Evolutionary conservation across 2,113 vertebrate genomes (phyloP).

Genomic region (Engystomops pustulosus): DNA sequence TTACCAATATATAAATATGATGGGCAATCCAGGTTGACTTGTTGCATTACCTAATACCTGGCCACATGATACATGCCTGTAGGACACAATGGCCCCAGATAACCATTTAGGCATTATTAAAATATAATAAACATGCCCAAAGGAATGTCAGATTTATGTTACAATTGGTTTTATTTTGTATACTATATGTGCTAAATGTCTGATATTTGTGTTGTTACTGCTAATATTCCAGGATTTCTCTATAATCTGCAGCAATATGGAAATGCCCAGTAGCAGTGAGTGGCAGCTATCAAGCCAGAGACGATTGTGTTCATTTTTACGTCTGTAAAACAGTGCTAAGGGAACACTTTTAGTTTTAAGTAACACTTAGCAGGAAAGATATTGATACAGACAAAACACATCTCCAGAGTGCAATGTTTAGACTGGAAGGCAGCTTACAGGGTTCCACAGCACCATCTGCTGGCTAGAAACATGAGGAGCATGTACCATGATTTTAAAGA

Average conservation of each 20-base stretch:
- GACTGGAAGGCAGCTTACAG: neutral
- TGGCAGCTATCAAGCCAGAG: neutral
- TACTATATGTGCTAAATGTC: neutral
- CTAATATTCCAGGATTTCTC: too few relatives aligned
- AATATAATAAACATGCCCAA: too few relatives aligned
- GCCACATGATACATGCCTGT: too few relatives aligned
- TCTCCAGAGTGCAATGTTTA: slow-evolving; percentile 22
- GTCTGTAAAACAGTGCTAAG: slow-evolving; percentile 12
- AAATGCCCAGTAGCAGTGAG: neutral
- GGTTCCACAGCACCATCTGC: slow-evolving; percentile 53
- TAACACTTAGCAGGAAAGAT: slow-evolving; percentile 44
- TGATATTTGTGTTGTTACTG: too few relatives aligned
- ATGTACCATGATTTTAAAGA: neutral
- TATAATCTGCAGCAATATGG: too few relatives aligned
- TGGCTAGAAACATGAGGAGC: neutral
- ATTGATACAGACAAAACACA: slow-evolving; percentile 46
- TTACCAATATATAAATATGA: too few relatives aligned
- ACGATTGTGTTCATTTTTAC: slow-evolving; percentile 18
- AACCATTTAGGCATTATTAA: too few relatives aligned
- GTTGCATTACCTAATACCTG: too few relatives aligned
- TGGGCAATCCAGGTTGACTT: too few relatives aligned
- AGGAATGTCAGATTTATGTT: too few relatives aligned
- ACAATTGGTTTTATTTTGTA: neutral
- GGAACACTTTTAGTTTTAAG: slow-evolving; percentile 37
- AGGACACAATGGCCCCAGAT: too few relatives aligned